phyloP scores from a whole-genome alignment of 1,140 invertebrate species.

The Homarus americanus region DNA sequence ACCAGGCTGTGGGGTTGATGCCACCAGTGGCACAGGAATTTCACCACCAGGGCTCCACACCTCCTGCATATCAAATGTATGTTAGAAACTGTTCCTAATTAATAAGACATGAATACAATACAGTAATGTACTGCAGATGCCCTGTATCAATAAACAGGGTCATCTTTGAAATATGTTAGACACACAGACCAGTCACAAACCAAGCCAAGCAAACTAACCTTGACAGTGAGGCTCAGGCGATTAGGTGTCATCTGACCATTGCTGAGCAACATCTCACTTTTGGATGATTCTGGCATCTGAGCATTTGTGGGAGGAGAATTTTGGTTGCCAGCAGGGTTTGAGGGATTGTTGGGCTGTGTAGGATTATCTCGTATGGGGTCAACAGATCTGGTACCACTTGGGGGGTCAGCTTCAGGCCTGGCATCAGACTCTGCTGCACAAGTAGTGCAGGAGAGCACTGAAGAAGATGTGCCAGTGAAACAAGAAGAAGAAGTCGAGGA shows the following conservation, averaged over 20 bases:
- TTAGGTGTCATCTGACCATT: constrained; percentile 58
- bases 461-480: constrained; percentile 57
- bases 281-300: neutral
- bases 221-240: constrained; percentile 43
- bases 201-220: constrained; percentile 23
- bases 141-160: neutral
- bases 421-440: constrained; percentile 65
- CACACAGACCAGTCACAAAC: neutral
- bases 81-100: neutral
- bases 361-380: neutral
- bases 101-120: neutral
- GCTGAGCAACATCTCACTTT: constrained; percentile 3
- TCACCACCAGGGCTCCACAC: constrained; percentile 55
- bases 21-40: constrained; percentile 37
- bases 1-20: constrained; percentile 42
- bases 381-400: neutral
- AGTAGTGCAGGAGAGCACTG: constrained; percentile 64
- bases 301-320: neutral
- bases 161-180: neutral
- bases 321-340: too few species aligned
- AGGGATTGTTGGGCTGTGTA: neutral
- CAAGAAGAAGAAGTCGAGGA: constrained; percentile 72
- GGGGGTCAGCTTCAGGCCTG: constrained; percentile 7
- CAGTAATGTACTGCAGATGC: too few species aligned
- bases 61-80: constrained; percentile 21